Evolutionary conservation across 2,888 invertebrate species (phyloP), one percentile per base, ranked within the genome.

Genomic region (Gymnosoma rotundatum): DNA sequence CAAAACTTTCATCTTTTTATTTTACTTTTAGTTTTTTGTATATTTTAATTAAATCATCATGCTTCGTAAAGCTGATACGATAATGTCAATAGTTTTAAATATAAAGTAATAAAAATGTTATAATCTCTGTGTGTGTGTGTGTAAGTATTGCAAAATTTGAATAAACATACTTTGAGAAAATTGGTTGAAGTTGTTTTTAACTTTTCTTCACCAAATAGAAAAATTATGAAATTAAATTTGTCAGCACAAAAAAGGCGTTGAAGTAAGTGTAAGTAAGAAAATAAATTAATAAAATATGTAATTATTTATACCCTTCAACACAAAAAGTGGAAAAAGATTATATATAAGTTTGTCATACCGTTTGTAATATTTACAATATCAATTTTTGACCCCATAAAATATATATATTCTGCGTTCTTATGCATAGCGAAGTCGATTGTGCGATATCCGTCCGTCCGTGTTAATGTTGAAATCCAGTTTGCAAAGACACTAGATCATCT

Each of bases 41-140:
- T 2, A 61, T 42, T 79, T 73, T 73, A 78, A 72, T 72, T 48
- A 73, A 79, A 72, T 79, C 78, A 79, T 79, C 38, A 16, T 72
- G 25, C 50, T 56, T 21, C 3, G 20, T 45, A 56, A 3, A 56
- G 45, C 52, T 72, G 42, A 66, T 66, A 60, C 38, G 50, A 64
- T 73, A 73, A 58, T 58, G 50, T 50, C 14, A 66, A 50, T 18
- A 50, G 45, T 12, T 32, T 32, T 9, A 42, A 58, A 18, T 48
- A 48, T 5, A 63, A 69, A 78, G n/a, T 52, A 69, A 69, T 63
- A 36, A 56, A 64, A 38, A 64, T 50, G n/a, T 60, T 42, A 18
- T 12, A 32, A 5, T 58, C 6, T 50, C 20, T 45, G 16, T 36
- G 25, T 50, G 7, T 60, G 20, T 32, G 10, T 36, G 25, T 56